A percentile compares a stretch with the other conserved stretches of the same genome.
Conservation (phyloP, 2,888 invertebrate genomes). For the Miltochrista miniata region DNA sequence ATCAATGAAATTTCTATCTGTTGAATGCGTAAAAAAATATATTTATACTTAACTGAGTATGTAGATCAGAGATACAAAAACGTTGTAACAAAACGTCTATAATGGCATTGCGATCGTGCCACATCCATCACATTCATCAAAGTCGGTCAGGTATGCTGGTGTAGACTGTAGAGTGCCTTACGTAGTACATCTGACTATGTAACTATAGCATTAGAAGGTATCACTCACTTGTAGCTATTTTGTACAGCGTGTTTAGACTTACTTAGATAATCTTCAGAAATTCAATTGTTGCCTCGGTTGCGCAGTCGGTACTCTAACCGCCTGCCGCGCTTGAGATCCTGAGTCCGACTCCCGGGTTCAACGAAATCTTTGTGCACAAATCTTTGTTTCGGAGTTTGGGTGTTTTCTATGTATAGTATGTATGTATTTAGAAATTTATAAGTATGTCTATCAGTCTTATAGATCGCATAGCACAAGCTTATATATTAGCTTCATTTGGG, state of each 20-base stretch:
- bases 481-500: too few relatives aligned
- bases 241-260: neutral
- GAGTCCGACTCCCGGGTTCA: too few relatives aligned
- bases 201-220: neutral
- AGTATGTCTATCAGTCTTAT: too few relatives aligned
- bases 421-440: too few relatives aligned
- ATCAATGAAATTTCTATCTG: neutral
- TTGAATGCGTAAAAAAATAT: slow-evolving; percentile 7
- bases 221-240: neutral
- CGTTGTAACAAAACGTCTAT: slow-evolving; percentile 31
- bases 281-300: neutral
- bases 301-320: too few relatives aligned
- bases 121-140: slow-evolving; percentile 36
- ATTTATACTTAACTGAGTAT: slow-evolving; percentile 4
- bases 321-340: too few relatives aligned
- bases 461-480: too few relatives aligned
- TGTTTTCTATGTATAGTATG: too few relatives aligned
- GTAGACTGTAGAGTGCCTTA: slow-evolving; percentile 7
- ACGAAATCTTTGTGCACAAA: too few relatives aligned
- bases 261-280: neutral
- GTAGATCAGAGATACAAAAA: slow-evolving; percentile 18
- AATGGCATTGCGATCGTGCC: slow-evolving; percentile 34
- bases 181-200: too few relatives aligned
- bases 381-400: too few relatives aligned
- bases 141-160: slow-evolving; percentile 34